Conservation (phyloP, 2,888 invertebrate genomes). For the Drosophila paucipuncta region DNA sequence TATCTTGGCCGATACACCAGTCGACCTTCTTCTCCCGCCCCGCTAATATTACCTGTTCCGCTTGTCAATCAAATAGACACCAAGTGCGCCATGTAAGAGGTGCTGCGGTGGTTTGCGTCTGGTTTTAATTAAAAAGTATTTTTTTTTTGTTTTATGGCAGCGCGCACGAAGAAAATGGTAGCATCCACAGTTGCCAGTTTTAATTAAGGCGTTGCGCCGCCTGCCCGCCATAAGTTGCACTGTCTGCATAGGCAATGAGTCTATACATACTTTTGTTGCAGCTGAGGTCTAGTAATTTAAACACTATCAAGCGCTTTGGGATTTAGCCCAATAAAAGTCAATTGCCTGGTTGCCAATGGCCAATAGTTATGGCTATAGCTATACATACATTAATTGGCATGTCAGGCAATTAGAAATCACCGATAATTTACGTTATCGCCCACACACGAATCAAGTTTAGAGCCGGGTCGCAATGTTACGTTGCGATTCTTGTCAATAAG, state of each 20-base stretch:
- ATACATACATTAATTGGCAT: conserved; percentile 70
- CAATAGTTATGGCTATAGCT: conserved; percentile 21
- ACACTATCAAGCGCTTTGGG: conserved; percentile 59
- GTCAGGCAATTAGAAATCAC: conserved; percentile 76
- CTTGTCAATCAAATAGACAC: conserved; percentile 70
- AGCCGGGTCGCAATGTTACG: conserved; percentile 24
- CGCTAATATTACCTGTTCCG: conserved; percentile 44
- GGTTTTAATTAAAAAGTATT: conserved; percentile 63
- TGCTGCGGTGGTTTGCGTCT: conserved; percentile 38
- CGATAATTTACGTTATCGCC: conserved; percentile 70
- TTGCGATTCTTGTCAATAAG: conserved; percentile 64
- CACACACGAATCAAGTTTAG: conserved; percentile 42
- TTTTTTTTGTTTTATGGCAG: conserved; percentile 12
- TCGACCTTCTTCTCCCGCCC: conserved; percentile 6
- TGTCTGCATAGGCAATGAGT: conserved; percentile 47
- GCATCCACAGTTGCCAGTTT: conserved; percentile 69
- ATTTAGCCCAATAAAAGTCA: conserved; percentile 46
- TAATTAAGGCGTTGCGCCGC: conserved; percentile 62
- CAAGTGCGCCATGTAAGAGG: conserved; percentile 35
- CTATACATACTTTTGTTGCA: conserved; percentile 17
- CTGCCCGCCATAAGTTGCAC: conserved; percentile 24
- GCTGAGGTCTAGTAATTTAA: conserved; percentile 53
- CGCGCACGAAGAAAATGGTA: conserved; percentile 54
- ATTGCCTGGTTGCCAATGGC: conserved; percentile 1
- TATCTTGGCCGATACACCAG: conserved; percentile 37